Conservation (phyloP, 2,888 invertebrate species). For the Cheilosia scutellata region DNA sequence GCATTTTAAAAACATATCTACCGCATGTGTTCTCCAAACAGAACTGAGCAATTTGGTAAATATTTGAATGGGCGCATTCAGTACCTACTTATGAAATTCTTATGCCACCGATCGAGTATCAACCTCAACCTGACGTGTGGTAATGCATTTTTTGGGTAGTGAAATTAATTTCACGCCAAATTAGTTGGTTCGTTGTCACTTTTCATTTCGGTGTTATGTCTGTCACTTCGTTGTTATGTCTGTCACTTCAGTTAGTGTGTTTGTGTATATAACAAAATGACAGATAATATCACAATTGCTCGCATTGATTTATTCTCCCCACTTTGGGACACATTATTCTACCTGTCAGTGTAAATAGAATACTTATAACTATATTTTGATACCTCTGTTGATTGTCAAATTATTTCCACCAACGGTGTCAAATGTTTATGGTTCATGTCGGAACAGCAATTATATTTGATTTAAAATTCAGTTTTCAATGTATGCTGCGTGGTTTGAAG, state of each 20-base stretch:
- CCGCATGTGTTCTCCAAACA: neutral
- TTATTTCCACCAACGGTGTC: constrained; percentile 9
- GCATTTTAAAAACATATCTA: neutral
- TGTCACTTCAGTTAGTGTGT: neutral
- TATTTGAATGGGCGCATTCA: constrained; percentile 11
- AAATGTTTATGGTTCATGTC: constrained; percentile 8
- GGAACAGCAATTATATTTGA: constrained; percentile 48
- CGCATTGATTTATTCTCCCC: neutral
- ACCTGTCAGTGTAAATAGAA: neutral
- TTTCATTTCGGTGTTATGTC: constrained; percentile 19
- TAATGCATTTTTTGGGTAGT: constrained; percentile 13
- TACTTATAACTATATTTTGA: neutral
- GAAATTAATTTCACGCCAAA: constrained; percentile 14
- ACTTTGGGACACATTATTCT: neutral
- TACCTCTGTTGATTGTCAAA: constrained; percentile 28
- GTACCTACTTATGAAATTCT: constrained; percentile 20
- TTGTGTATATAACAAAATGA: constrained; percentile 10
- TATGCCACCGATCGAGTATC: neutral
- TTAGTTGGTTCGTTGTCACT: constrained; percentile 21
- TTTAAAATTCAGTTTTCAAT: constrained; percentile 37
- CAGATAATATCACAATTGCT: constrained; percentile 21
- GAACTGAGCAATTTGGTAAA: constrained; percentile 27
- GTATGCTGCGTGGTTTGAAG: constrained; percentile 14
- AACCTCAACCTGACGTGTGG: neutral
- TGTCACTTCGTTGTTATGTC: constrained; percentile 4